Base-by-base conservation (phyloP, 2,113 vertebrate species). In the Campylorhamphus procurvoides region DNA sequence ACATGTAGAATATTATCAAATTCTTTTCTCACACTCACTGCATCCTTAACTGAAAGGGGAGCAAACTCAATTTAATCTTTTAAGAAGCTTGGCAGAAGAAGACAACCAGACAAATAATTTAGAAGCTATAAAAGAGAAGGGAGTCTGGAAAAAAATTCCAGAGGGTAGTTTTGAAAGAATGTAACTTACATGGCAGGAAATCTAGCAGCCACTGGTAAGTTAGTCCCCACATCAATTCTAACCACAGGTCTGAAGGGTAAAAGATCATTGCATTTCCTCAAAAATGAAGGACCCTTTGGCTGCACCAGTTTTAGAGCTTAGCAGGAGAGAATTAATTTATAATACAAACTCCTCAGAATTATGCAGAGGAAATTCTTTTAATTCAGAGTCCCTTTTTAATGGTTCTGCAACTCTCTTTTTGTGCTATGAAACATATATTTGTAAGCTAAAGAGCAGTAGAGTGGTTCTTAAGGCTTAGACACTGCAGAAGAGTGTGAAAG, bases 41-140 rank as follows among this genome's bases (percentile, higher is more conserved):
- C 37, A 74, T 55, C 14, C n/a, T 19, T 87, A 73, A 73, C 23
- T 85, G 59, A 87, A 91, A 94, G 23, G 31, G 40, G 18, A 88
- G 18, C 5, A 90, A 96, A 79, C 90, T 90, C 56, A 90, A 16
- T 87, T 78, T 82, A 83, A 66, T 95, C n/a, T 85, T 66, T 66
- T 74, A 86, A 93, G 83, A 79, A 85, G 72, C 55, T 88, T 90
- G 55, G 27, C 37, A 59, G 62, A 91, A 75, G 37, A 82, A 89
- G n/a, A 28, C 20, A 67, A 52, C 11, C 84, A 53, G 50, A 62
- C 18, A 85, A 94, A 87, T 60, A 62, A 83, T 74, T 89, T 71
- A 59, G 35, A 93, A 50, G 3, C 56, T 17, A 50, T 14, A 72
- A 89, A 92, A 78, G 11, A 64, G 39, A 86, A 91, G 4, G 3